Evolutionary conservation across 2,888 invertebrate species (phyloP).

Genomic region (Tinea pellionella): DNA sequence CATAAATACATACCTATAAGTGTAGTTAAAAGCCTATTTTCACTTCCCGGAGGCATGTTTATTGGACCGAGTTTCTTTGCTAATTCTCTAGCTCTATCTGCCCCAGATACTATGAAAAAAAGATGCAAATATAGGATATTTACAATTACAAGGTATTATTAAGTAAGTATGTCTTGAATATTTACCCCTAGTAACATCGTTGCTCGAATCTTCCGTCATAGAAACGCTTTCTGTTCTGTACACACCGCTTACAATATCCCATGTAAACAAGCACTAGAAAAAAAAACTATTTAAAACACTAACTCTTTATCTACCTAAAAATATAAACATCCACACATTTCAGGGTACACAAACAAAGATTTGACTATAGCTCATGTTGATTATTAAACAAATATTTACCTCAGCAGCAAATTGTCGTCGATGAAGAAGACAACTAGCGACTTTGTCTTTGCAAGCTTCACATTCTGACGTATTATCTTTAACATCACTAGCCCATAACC

Average conservation of each 20-base stretch:
- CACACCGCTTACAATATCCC: conserved; percentile 60
- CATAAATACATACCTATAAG: conserved; percentile 44
- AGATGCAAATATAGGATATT: no score
- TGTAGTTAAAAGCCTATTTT: conserved; percentile 55
- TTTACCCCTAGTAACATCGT: conserved; percentile 54
- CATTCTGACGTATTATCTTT: conserved; percentile 25
- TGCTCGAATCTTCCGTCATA: conserved; percentile 60
- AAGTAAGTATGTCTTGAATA: no score
- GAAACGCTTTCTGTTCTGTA: conserved; percentile 57
- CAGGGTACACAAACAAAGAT: no score
- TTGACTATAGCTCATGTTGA: no score
- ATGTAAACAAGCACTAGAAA: conserved; percentile 57
- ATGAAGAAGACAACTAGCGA: conserved; percentile 47
- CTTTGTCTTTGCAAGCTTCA: conserved; percentile 43
- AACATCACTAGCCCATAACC: conserved; percentile 58
- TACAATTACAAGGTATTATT: no score
- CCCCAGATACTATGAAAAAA: conserved; percentile 44
- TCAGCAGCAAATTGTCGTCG: conserved; percentile 61
- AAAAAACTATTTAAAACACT: not conserved
- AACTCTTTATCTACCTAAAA: not conserved
- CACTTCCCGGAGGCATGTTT: conserved; percentile 47
- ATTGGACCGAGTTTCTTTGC: conserved; percentile 50
- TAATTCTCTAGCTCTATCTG: conserved; percentile 52
- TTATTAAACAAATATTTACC: conserved; percentile 34
- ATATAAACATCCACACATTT: no score